Percentiles rank a stretch among this genome's conserved stretches.
Conservation (phyloP, 2,113 vertebrate genomes). For the Mionectes macconnelli region DNA sequence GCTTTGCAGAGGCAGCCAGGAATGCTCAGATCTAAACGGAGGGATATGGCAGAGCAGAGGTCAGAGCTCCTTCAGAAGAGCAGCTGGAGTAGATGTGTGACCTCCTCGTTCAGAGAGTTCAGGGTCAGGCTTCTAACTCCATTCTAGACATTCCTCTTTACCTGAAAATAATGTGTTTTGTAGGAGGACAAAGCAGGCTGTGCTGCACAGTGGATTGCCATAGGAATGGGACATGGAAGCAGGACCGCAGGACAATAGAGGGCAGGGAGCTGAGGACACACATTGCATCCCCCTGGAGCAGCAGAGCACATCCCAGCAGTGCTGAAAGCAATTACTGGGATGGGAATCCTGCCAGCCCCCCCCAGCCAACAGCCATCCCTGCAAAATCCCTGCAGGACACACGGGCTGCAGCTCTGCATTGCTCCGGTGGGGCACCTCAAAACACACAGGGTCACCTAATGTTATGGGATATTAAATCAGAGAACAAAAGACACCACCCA, state of each 20-base stretch:
- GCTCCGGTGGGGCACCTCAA: not conserved
- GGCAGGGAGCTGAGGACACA: not conserved
- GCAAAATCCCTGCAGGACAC: not conserved
- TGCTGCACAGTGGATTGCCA: not conserved
- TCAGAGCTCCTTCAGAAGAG: not conserved
- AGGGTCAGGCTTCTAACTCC: not conserved
- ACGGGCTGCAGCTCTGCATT: not conserved
- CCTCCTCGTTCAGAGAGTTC: not conserved
- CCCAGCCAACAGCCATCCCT: not conserved
- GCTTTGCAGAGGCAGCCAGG: not conserved
- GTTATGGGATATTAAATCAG: too few species aligned
- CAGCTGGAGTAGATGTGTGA: not conserved
- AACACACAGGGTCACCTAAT: not conserved
- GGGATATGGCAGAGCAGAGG: not conserved
- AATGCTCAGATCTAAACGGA: not conserved
- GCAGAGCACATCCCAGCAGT: not conserved
- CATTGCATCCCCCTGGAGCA: not conserved
- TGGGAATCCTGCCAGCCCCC: not conserved
- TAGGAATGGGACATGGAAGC: not conserved
- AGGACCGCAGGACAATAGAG: not conserved
- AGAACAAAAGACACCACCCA: not conserved
- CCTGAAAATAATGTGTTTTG: not conserved
- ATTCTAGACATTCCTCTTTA: not conserved
- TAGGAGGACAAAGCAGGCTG: not conserved
- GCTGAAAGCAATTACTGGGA: not conserved